A percentile compares a stretch with the other conserved stretches of the same genome.
These are phyloP conservation scores for Abramis brama DNA, from an alignment of 2,113 vertebrate genomes.

Conservation along the genomic window DNA sequence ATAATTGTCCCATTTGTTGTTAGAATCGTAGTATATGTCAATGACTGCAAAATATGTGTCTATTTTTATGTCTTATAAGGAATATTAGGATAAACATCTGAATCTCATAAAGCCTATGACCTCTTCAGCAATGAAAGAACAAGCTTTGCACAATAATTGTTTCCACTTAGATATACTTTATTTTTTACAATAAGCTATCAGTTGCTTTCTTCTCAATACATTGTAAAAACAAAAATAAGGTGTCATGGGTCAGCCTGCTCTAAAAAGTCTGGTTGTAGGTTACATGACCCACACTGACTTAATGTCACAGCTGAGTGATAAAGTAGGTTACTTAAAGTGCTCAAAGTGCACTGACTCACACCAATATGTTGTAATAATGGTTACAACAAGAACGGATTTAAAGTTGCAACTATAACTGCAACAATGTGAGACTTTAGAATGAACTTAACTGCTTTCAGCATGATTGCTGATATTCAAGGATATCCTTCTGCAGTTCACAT, in stretches of 20 bases:
- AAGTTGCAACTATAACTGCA: not conserved
- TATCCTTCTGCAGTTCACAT: not conserved
- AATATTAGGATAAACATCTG: not conserved
- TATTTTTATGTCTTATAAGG: not conserved
- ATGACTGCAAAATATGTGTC: not conserved
- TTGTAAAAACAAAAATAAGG: not conserved
- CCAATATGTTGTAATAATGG: not conserved
- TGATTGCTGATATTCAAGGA: not conserved
- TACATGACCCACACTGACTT: not conserved
- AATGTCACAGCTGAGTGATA: not conserved
- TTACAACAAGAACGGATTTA: not conserved
- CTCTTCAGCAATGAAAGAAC: not conserved
- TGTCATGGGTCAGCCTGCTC: not conserved
- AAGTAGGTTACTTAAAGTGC: not conserved
- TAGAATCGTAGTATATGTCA: not conserved
- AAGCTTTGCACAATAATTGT: not conserved
- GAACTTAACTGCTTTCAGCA: not conserved
- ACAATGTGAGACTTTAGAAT: not conserved
- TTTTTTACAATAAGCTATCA: too few species aligned
- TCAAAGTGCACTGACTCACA: not conserved
- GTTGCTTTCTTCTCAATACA: too few species aligned
- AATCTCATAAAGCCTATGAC: not conserved
- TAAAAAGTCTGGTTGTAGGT: not conserved
- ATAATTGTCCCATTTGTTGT: not conserved
- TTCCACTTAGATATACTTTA: not conserved